Percentiles rank a stretch among this genome's conserved stretches.
These are phyloP conservation scores for Lithophane socia DNA, from an alignment of 2,888 invertebrate genomes.

Conservation along the genomic window DNA sequence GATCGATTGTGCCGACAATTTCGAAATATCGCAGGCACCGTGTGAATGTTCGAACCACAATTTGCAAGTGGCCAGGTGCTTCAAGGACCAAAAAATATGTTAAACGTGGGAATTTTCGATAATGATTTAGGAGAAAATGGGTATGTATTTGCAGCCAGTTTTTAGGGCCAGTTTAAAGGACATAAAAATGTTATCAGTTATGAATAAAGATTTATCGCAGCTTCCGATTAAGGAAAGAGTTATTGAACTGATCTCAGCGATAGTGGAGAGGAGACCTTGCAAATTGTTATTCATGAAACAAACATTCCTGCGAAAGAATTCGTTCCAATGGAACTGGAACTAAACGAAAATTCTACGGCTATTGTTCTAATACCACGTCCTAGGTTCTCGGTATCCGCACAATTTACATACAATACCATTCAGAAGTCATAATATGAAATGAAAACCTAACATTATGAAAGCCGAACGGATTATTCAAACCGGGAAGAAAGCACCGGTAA, in stretches of 20 bases:
- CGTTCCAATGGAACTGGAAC: constrained; percentile 21
- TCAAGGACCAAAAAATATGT: constrained; percentile 34
- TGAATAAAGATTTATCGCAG: neutral
- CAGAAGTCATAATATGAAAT: constrained; percentile 39
- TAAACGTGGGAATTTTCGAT: constrained; percentile 37
- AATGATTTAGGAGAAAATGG: constrained; percentile 3
- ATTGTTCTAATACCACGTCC: constrained; percentile 50
- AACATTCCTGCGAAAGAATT: constrained; percentile 26
- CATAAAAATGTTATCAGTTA: neutral
- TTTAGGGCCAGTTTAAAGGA: neutral
- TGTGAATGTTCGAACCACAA: constrained; percentile 59
- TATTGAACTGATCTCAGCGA: neutral
- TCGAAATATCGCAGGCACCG: constrained; percentile 50
- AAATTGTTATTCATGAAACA: constrained; percentile 42
- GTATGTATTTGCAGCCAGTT: neutral
- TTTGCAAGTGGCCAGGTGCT: constrained; percentile 60
- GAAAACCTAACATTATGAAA: constrained; percentile 28
- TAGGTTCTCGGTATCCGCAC: constrained; percentile 52
- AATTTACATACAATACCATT: constrained; percentile 63
- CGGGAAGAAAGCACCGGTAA: constrained; percentile 73
- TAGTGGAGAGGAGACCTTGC: constrained; percentile 6
- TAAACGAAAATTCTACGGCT: constrained; percentile 34
- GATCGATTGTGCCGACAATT: constrained; percentile 60
- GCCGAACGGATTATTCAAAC: constrained; percentile 15
- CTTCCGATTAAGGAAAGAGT: neutral